phyloP scores from a whole-genome alignment of 2,888 invertebrate genomes.

The Tachina lurida region DNA sequence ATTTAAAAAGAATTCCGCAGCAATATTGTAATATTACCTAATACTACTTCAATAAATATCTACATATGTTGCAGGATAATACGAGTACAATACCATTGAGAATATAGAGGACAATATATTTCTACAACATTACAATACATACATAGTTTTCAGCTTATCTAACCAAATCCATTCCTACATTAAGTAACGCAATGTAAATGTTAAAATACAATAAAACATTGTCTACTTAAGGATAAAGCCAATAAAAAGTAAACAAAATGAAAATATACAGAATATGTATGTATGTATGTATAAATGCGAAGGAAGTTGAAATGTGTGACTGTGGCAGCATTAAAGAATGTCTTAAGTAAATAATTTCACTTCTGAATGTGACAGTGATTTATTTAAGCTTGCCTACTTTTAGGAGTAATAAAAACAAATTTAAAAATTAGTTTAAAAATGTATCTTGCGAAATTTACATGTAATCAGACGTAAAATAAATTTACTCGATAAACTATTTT shows the following conservation, averaged over 20 bases:
- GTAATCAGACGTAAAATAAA: too few relatives aligned
- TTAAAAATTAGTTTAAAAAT: too few relatives aligned
- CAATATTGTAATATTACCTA: background rate
- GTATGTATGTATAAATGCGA: background rate
- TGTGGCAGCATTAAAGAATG: slow-evolving; percentile 10
- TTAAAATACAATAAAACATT: slow-evolving; percentile 35
- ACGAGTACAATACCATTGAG: background rate
- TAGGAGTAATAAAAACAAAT: background rate
- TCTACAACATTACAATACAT: slow-evolving; percentile 27
- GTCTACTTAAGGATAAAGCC: slow-evolving; percentile 18
- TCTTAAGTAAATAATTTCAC: background rate
- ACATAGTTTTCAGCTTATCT: slow-evolving; percentile 33
- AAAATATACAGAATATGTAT: background rate
- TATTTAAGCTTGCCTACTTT: background rate
- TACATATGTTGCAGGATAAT: slow-evolving; percentile 25
- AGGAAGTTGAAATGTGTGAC: background rate
- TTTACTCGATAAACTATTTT: too few relatives aligned
- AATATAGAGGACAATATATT: slow-evolving; percentile 33
- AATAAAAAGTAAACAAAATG: background rate
- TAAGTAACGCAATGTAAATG: background rate
- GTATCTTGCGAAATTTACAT: too few relatives aligned
- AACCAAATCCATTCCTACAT: slow-evolving; percentile 29
- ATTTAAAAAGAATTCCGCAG: background rate
- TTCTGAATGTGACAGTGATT: background rate
- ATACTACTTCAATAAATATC: slow-evolving; percentile 4